A percentile compares a stretch with the other conserved stretches of the same genome.
phyloP scores from a whole-genome alignment of 2,797 vertebrate species.

The Carapus acus region DNA sequence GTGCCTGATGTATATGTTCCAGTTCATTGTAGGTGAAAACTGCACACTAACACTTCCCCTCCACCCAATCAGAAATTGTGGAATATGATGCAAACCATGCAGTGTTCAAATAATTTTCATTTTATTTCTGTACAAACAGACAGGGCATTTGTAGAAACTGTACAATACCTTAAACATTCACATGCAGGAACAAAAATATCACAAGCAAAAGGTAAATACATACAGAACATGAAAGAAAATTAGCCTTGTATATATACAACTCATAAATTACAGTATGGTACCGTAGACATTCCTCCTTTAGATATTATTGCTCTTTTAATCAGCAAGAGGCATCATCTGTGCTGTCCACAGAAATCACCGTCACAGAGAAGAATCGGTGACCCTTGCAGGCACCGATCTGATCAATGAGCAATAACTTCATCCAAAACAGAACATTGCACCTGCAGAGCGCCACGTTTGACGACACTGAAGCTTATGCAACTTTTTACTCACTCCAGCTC shows the following conservation, averaged over 20 bases:
- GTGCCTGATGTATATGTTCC: too few species aligned
- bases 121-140: conserved; percentile 72
- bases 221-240: conserved; percentile 29
- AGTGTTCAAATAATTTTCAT: conserved; percentile 27
- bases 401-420: too few species aligned
- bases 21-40: too few species aligned
- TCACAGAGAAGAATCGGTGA: conserved; percentile 8
- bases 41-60: too few species aligned
- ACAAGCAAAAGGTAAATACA: conserved; percentile 32
- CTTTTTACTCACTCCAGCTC: conserved; percentile 81
- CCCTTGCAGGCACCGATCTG: not conserved
- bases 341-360: conserved; percentile 1
- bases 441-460: not conserved
- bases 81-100: conserved; percentile 8
- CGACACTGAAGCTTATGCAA: not conserved
- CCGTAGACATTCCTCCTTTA: conserved; percentile 11
- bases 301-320: conserved; percentile 10
- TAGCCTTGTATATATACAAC: conserved; percentile 68
- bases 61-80: too few species aligned
- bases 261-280: conserved; percentile 60
- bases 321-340: conserved; percentile 16
- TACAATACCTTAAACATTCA: conserved; percentile 62
- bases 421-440: not conserved
- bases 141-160: conserved; percentile 65
- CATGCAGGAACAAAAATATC: conserved; percentile 48